phyloP scores from a whole-genome alignment of 2,888 invertebrate species.

The Campaea margaritaria region DNA sequence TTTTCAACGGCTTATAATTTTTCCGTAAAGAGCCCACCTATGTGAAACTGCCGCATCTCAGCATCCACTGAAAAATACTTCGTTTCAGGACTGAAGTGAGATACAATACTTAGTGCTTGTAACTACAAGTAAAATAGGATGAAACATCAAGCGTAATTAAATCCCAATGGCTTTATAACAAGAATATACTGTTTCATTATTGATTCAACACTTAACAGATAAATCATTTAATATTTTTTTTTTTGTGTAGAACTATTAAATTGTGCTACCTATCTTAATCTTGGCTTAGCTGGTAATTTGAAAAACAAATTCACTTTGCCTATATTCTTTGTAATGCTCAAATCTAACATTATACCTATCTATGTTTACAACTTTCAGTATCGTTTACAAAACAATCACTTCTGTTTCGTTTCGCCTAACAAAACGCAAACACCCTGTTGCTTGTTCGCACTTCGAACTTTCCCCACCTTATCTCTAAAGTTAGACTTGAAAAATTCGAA shows the following conservation, averaged over 20 bases:
- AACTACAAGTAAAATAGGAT: too few species aligned
- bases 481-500: constrained; percentile 42
- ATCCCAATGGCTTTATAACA: too few species aligned
- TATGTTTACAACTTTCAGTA: constrained; percentile 21
- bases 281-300: background rate
- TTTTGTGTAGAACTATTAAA: background rate
- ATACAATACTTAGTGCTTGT: too few species aligned
- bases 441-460: constrained; percentile 33
- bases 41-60: too few species aligned
- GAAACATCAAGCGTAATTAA: too few species aligned
- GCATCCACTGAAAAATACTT: too few species aligned
- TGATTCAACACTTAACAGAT: background rate
- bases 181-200: too few species aligned
- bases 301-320: background rate
- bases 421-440: constrained; percentile 35
- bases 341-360: too few species aligned
- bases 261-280: background rate
- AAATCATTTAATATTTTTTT: background rate
- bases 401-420: constrained; percentile 37
- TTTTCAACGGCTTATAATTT: too few species aligned
- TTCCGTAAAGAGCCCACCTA: too few species aligned
- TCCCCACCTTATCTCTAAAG: constrained; percentile 27
- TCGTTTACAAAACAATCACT: constrained; percentile 39
- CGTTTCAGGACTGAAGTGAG: too few species aligned
- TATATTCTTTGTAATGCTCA: background rate